Evolutionary conservation across 1,140 invertebrate species (phyloP), one percentile per base, ranked within the genome.

Genomic region (Pogonus chalceus): DNA sequence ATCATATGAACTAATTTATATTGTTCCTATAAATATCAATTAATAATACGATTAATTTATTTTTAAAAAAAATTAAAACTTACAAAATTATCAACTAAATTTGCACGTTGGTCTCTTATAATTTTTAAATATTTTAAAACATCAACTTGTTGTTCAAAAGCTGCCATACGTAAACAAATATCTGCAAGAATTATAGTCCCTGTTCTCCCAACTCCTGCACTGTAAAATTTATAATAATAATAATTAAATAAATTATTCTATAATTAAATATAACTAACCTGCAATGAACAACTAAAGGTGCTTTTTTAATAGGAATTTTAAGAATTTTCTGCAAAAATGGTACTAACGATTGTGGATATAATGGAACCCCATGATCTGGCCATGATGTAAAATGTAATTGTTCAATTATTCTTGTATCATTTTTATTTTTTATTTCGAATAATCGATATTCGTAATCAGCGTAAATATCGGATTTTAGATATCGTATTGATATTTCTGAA

Each of bases 151-250:
- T 75, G 75, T 58, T 78, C 78, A 50, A 76, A 73, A 56, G 74
- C 75, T 20, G 83, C 71, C 56, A 78, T 77, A 63, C 87, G 85
- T 51, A 93, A 70, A 23, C 90, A 75, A 54, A 90, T 80, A 67
- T 92, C 90, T 51, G 89, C 73, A 1, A 87, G 80, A 52, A 92
- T 87, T 53, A 90, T 82, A 0, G 89, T 92, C n/a, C 90, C 90
- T 0, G 86, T 89, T 52, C 89, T 74, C 9, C 90, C 90, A 31
- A 92, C 88, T 23, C 90, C 89, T 39, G 89, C 87, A 66, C 85
- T 83, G 54, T 7, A 7, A 4, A 31, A 31, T 14, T 7, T 31
- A 31, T 31, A 31, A 31, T 7, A 7, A 31, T 14, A 31, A 7
- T 7, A 7, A 31, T 7, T 31, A 31, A 31, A 4, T 14, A 31